phyloP scores from a whole-genome alignment of 2,888 invertebrate species.

The Aphodius sticticus region DNA sequence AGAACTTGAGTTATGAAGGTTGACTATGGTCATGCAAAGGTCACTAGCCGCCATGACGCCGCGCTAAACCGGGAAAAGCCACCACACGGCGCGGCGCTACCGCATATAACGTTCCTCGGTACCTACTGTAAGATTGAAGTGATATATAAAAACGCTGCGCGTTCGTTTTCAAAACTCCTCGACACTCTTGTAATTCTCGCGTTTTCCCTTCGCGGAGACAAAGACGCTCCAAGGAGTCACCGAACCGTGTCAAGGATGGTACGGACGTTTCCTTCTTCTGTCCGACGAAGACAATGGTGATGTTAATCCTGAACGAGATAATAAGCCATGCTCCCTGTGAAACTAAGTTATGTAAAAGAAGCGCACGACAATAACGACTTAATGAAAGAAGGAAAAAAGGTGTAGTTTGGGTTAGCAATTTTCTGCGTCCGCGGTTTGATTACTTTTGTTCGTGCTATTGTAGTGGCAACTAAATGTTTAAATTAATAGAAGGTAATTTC shows the following conservation, averaged over 20 bases:
- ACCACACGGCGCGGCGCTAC: too few relatives aligned
- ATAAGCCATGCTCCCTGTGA: neutral
- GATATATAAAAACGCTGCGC: too few relatives aligned
- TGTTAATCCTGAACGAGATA: neutral
- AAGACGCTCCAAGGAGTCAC: constrained; percentile 8
- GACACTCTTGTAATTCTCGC: neutral
- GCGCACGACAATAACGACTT: neutral
- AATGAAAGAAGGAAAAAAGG: neutral
- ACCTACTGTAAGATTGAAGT: too few relatives aligned
- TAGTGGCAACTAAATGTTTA: too few relatives aligned
- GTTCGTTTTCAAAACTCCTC: neutral
- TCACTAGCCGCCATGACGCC: too few relatives aligned
- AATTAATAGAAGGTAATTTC: too few relatives aligned
- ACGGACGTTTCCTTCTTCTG: neutral
- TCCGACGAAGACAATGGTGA: neutral
- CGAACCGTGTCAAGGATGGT: constrained; percentile 30
- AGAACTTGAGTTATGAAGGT: too few relatives aligned
- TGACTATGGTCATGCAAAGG: too few relatives aligned
- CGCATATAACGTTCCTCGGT: too few relatives aligned
- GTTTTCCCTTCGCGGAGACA: neutral
- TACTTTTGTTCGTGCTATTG: neutral
- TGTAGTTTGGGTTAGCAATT: neutral
- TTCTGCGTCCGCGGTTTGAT: neutral
- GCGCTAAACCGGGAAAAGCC: too few relatives aligned
- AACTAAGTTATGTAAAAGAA: neutral